Conservation (phyloP, 2,113 vertebrate genomes). For the Galemys pyrenaicus region DNA sequence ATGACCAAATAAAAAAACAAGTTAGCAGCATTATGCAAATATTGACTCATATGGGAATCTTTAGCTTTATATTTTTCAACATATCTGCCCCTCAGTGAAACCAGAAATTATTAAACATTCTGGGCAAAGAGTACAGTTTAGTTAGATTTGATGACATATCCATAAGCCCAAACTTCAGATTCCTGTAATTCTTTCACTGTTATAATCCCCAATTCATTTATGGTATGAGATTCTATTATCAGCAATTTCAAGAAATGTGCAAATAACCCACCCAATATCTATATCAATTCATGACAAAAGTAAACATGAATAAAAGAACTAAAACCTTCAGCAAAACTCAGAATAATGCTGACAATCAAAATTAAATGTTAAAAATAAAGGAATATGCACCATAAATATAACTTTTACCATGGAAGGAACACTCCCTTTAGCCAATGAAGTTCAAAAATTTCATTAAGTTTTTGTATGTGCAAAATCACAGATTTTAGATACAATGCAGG, state of each 20-base stretch:
- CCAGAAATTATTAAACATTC: slow-evolving; percentile 47
- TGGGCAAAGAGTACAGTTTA: background rate
- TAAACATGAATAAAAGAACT: slow-evolving; percentile 37
- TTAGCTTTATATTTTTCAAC: slow-evolving; percentile 6
- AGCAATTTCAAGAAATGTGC: slow-evolving; percentile 43
- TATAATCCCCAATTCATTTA: slow-evolving; percentile 60
- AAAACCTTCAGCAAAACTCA: slow-evolving; percentile 42
- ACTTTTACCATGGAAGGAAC: background rate
- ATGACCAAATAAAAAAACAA: slow-evolving; percentile 74
- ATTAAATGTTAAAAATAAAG: slow-evolving; percentile 44
- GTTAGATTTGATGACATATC: background rate
- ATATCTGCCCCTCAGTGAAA: slow-evolving; percentile 1
- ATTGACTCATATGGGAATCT: slow-evolving; percentile 56
- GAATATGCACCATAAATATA: background rate
- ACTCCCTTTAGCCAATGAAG: background rate
- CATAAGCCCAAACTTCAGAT: slow-evolving; percentile 52
- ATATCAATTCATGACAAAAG: background rate
- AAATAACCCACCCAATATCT: slow-evolving; percentile 44
- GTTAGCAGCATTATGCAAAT: slow-evolving; percentile 79
- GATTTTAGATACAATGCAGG: slow-evolving; percentile 40
- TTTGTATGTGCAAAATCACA: slow-evolving; percentile 26
- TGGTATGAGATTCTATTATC: slow-evolving; percentile 40
- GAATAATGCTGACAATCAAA: slow-evolving; percentile 32
- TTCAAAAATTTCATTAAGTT: background rate
- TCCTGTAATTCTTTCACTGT: slow-evolving; percentile 51